phyloP scores from a whole-genome alignment of 2,888 invertebrate species.

The Tyria jacobaeae region DNA sequence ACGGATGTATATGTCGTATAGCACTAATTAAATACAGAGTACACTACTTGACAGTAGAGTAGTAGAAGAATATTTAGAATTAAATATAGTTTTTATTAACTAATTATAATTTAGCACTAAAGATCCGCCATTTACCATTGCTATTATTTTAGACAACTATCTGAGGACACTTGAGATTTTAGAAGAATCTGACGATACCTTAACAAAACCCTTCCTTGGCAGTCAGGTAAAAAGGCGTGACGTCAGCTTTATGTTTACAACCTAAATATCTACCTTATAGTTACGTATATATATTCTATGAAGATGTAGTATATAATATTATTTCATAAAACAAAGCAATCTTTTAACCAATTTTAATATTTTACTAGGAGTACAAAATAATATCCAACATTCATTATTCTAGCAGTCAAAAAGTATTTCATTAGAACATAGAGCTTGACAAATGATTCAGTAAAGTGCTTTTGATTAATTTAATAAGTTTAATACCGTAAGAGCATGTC shows the following conservation, averaged over 20 bases:
- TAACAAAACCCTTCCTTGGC: no score
- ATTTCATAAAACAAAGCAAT: no score
- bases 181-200: no score
- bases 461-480: constrained; percentile 13
- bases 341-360: neutral
- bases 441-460: constrained; percentile 14
- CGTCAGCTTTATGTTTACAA: no score
- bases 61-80: neutral
- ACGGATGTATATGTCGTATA: neutral
- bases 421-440: constrained; percentile 3
- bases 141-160: no score
- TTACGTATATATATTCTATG: no score
- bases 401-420: neutral
- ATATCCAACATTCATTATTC: neutral
- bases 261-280: no score
- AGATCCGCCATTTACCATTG: no score
- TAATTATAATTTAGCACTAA: no score
- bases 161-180: no score
- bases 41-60: neutral
- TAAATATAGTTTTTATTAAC: no score
- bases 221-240: no score
- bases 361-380: neutral
- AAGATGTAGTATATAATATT: neutral
- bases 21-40: neutral
- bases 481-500: constrained; percentile 15